Evolutionary conservation across 2,797 vertebrate genomes (phyloP).

Genomic region (Sphenopsis melanotis): DNA sequence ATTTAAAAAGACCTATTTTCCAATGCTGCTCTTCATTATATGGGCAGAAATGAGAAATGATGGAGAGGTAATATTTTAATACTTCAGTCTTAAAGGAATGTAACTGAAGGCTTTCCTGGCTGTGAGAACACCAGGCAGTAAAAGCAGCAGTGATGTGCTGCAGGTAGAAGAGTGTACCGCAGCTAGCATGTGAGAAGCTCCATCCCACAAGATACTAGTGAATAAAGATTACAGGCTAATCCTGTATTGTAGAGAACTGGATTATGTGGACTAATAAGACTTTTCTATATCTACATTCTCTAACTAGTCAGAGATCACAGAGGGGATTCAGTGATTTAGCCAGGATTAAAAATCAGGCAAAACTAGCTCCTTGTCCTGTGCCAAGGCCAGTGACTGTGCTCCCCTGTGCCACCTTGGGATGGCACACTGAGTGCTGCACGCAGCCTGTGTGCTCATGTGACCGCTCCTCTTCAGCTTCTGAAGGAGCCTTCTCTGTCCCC

Average conservation of each 20-base stretch:
- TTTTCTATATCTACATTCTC: conserved; percentile 14
- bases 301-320: conserved; percentile 25
- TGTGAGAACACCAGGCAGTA: neutral
- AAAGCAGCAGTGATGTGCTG: neutral
- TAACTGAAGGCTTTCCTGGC: neutral
- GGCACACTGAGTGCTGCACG: fast-evolving
- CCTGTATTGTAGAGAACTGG: neutral
- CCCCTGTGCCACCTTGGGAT: neutral
- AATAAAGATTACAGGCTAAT: conserved; percentile 45
- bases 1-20: neutral
- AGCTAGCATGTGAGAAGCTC: neutral
- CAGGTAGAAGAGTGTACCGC: neutral
- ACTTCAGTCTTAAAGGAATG: neutral
- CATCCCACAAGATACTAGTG: neutral
- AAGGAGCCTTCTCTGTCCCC: neutral
- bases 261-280: conserved; percentile 23
- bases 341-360: conserved; percentile 16
- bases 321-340: conserved; percentile 9
- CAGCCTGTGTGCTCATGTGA: fast-evolving
- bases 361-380: neutral
- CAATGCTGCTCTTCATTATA: neutral
- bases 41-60: neutral
- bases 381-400: neutral
- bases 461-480: fast-evolving
- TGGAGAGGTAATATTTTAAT: neutral